These are phyloP conservation scores for Zaprionus vittiger DNA, from an alignment of 1,140 invertebrate species.

Conservation along the genomic window DNA sequence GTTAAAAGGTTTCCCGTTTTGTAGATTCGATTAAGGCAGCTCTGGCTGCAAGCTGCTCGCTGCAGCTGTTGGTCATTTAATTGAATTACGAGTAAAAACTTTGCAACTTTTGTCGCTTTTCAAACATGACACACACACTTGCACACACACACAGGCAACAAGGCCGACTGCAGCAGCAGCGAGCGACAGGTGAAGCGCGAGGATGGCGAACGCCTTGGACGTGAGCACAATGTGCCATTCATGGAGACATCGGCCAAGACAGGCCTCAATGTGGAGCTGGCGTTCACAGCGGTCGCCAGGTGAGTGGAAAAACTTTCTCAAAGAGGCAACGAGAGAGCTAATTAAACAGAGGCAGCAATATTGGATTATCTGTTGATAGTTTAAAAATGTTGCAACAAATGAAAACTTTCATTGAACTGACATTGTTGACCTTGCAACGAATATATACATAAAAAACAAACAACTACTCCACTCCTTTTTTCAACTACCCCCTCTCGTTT, in stretches of 20 bases:
- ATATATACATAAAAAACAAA: not conserved
- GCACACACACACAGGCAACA: conserved; percentile 92
- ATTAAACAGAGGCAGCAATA: not conserved
- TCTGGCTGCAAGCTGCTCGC: not conserved
- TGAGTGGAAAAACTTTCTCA: conserved; percentile 39
- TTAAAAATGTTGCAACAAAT: not conserved
- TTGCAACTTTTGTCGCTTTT: conserved; percentile 44
- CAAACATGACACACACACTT: conserved; percentile 1
- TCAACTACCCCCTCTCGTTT: conserved; percentile 48
- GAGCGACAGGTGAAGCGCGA: conserved; percentile 91
- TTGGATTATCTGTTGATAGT: not conserved
- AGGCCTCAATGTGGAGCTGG: conserved; percentile 92
- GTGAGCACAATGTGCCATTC: conserved; percentile 93
- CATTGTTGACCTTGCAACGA: not conserved
- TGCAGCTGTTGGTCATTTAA: conserved; percentile 50
- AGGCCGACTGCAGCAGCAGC: conserved; percentile 90
- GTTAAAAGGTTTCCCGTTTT: conserved; percentile 40
- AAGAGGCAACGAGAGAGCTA: not conserved
- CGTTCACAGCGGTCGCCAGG: conserved; percentile 92
- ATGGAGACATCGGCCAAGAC: conserved; percentile 95
- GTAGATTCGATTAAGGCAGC: conserved; percentile 43
- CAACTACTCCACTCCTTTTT: not conserved
- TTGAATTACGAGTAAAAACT: conserved; percentile 55
- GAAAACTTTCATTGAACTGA: not conserved
- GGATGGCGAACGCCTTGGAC: conserved; percentile 92